A percentile compares a stretch with the other conserved stretches of the same genome.
Conservation (phyloP, 2,113 vertebrate genomes). For the Cynoglossus semilaevis region DNA sequence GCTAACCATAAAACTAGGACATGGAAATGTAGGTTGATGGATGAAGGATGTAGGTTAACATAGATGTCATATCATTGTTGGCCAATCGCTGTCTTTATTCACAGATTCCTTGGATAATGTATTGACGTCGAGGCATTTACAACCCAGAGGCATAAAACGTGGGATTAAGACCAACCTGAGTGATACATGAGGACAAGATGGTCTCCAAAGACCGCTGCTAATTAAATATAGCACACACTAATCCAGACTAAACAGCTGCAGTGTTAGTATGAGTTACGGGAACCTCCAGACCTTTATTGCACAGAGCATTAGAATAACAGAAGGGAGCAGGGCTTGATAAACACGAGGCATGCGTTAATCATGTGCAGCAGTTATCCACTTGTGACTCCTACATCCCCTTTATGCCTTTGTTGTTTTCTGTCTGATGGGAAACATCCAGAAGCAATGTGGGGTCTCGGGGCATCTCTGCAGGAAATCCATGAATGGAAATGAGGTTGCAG, state of each 20-base stretch:
- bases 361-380: slow-evolving; percentile 26
- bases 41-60: no score
- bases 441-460: slow-evolving; percentile 21
- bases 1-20: neutral
- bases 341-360: slow-evolving; percentile 46
- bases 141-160: no score
- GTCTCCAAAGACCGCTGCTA: slow-evolving; percentile 22
- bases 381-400: slow-evolving; percentile 20
- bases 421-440: slow-evolving; percentile 33
- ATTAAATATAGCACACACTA: slow-evolving; percentile 40
- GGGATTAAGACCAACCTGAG: slow-evolving; percentile 4
- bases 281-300: slow-evolving; percentile 21
- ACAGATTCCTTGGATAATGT: no score
- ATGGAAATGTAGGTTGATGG: neutral
- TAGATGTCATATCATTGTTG: no score
- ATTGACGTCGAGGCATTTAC: no score
- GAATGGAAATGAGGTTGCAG: slow-evolving; percentile 39
- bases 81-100: no score
- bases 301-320: slow-evolving; percentile 40
- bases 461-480: slow-evolving; percentile 46
- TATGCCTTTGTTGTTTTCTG: slow-evolving; percentile 37
- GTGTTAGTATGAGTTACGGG: slow-evolving; percentile 3
- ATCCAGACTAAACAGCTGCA: slow-evolving; percentile 44
- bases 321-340: slow-evolving; percentile 35
- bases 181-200: slow-evolving; percentile 13